Conservation (phyloP, 2,797 vertebrate species). For the Peromyscus attwateri region DNA sequence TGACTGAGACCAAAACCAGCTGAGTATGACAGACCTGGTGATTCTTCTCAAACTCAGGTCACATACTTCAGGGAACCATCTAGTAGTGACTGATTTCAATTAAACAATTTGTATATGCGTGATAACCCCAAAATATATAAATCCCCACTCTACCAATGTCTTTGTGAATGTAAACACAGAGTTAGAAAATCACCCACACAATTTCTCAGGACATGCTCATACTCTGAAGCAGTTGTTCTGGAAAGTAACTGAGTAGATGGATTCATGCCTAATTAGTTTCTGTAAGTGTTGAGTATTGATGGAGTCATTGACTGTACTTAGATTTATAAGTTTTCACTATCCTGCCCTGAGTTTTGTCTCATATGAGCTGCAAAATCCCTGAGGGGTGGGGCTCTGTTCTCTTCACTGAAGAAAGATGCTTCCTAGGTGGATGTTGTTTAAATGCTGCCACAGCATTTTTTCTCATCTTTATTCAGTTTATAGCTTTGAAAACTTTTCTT, state of each 20-base stretch:
- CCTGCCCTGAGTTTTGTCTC: background rate
- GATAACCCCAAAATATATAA: background rate
- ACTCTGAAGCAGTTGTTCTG: background rate
- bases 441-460: background rate
- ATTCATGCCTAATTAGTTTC: background rate
- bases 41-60: background rate
- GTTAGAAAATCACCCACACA: background rate
- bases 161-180: background rate
- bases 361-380: background rate
- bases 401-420: background rate
- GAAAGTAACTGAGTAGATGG: background rate
- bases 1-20: background rate
- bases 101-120: background rate
- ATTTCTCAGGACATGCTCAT: background rate
- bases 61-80: background rate
- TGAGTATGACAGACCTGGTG: conserved; percentile 1
- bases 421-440: background rate
- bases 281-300: background rate
- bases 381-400: background rate
- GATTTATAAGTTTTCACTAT: background rate
- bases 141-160: background rate
- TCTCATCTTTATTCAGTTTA: background rate
- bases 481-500: conserved; percentile 54
- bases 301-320: background rate
- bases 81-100: conserved; percentile 7